Conservation (phyloP, 2,797 vertebrate genomes). For the Cyclura pinguis region DNA sequence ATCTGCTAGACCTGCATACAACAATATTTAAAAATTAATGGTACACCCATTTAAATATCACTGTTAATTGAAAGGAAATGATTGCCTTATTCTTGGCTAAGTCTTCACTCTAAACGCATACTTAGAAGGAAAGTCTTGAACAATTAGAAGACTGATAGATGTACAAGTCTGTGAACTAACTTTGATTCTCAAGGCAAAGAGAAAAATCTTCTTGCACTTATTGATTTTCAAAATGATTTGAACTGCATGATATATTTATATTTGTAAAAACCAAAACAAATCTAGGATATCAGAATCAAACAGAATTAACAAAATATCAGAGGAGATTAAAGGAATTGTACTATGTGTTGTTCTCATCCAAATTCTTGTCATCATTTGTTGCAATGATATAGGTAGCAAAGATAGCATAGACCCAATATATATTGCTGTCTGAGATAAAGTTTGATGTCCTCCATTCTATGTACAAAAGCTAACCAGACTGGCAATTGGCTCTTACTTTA, state of each 20-base stretch:
- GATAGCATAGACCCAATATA: no score
- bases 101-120: background rate
- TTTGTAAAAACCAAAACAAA: background rate
- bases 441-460: no score
- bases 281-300: background rate
- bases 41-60: constrained; percentile 6
- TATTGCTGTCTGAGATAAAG: no score
- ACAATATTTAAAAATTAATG: background rate
- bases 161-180: no score
- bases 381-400: no score
- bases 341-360: background rate
- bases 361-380: background rate
- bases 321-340: background rate
- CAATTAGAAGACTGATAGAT: background rate
- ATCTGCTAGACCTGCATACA: background rate
- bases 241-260: background rate
- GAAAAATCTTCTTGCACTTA: background rate
- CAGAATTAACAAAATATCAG: constrained; percentile 7
- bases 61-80: background rate
- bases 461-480: no score
- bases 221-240: background rate
- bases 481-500: no score
- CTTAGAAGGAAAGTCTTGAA: background rate
- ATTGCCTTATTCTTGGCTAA: background rate
- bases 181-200: background rate